Evolutionary conservation across 2,888 invertebrate species (phyloP).

Genomic region (Temnothorax rugatulus): DNA sequence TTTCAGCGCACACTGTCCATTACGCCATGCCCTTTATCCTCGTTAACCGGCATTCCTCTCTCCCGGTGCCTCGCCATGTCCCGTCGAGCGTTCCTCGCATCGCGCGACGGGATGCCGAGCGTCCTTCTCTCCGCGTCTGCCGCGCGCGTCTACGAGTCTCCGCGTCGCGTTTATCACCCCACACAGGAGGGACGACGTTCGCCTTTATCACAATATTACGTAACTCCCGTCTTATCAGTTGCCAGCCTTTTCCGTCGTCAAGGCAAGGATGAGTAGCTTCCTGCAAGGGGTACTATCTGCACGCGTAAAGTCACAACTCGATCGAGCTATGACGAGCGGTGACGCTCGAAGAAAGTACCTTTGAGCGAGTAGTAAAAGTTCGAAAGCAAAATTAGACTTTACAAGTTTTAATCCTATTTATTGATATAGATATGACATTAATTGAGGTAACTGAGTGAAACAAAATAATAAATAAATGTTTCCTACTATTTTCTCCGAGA

Average conservation of each 20-base stretch:
- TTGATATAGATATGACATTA: neutral
- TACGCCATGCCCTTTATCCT: conserved; percentile 74
- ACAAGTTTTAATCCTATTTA: neutral
- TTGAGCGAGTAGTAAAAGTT: neutral
- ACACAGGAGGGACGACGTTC: conserved; percentile 68
- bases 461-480: neutral
- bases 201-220: conserved; percentile 80
- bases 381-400: neutral
- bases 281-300: conserved; percentile 27
- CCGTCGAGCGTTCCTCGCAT: conserved; percentile 38
- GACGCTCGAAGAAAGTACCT: neutral
- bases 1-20: conserved; percentile 73
- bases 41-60: conserved; percentile 69
- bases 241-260: conserved; percentile 39
- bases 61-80: conserved; percentile 33
- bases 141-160: conserved; percentile 21
- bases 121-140: conserved; percentile 36
- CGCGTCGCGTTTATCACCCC: conserved; percentile 77
- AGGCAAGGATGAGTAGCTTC: conserved; percentile 21
- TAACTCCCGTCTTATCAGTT: conserved; percentile 78
- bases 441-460: neutral
- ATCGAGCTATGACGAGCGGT: neutral
- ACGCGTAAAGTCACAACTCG: conserved; percentile 28
- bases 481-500: neutral
- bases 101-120: conserved; percentile 39